Percentiles rank a stretch among this genome's conserved stretches.
Evolutionary conservation across 2,888 invertebrate species (phyloP).

Genomic region (Hydriomena furcata): DNA sequence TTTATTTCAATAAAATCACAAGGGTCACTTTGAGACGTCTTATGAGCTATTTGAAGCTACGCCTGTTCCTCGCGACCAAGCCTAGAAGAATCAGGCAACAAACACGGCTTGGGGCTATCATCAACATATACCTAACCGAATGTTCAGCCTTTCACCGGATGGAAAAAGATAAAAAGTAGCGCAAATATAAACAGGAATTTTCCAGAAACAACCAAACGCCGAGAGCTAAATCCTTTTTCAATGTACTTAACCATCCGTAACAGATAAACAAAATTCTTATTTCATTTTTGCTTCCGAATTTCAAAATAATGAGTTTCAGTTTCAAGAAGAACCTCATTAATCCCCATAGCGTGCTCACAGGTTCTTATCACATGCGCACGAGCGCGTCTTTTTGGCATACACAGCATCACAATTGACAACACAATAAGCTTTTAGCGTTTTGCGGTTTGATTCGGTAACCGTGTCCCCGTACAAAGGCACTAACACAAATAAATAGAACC

Average conservation of each 20-base stretch:
- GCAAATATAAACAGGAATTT: neutral
- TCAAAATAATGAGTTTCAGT: constrained; percentile 18
- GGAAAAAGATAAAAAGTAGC: neutral
- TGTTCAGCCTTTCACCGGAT: no score
- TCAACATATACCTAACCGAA: no score
- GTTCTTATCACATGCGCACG: neutral
- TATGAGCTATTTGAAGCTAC: no score
- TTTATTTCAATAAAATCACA: no score
- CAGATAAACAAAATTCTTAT: constrained; percentile 11
- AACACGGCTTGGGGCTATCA: no score
- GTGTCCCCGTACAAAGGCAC: neutral
- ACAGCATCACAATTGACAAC: no score
- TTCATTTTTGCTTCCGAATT: constrained; percentile 19
- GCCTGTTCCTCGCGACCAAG: no score
- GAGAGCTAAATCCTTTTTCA: constrained; percentile 7
- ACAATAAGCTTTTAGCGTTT: no score
- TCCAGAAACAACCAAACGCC: neutral
- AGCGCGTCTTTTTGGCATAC: no score
- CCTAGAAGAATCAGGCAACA: no score
- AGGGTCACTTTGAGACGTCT: no score
- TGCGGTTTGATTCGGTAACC: no score
- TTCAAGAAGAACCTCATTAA: constrained; percentile 27
- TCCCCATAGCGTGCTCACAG: constrained; percentile 7
- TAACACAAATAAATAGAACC: constrained; percentile 36
- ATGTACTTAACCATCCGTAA: constrained; percentile 1